A percentile compares a stretch with the other conserved stretches of the same genome.
These are phyloP conservation scores for Cheirogaleus medius DNA, from an alignment of 2,113 vertebrate species.

Conservation along the genomic window DNA sequence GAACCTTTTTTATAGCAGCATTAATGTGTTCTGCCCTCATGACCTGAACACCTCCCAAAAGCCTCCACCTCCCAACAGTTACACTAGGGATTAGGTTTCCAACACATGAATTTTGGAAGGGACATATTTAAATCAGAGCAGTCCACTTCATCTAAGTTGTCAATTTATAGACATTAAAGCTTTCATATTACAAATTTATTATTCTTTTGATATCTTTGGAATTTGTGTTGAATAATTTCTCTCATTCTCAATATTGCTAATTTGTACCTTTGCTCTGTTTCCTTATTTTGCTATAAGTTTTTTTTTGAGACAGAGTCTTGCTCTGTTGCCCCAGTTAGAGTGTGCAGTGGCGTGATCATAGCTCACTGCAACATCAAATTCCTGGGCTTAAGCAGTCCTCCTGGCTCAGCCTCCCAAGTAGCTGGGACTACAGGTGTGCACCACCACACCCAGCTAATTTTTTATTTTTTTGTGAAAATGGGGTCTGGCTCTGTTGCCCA, in stretches of 20 bases:
- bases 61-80: background rate
- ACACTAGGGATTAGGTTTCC: background rate
- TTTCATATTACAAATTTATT: background rate
- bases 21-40: background rate
- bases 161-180: background rate
- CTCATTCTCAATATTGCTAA: background rate
- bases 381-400: too few relatives aligned
- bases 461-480: too few relatives aligned
- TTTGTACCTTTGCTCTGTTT: background rate
- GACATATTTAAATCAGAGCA: background rate
- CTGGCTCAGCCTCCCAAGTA: too few relatives aligned
- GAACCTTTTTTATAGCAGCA: background rate
- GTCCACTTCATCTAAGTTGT: background rate
- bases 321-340: too few relatives aligned
- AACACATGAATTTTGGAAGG: background rate
- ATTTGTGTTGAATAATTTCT: background rate
- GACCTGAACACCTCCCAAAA: background rate
- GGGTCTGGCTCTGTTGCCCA: too few relatives aligned
- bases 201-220: background rate
- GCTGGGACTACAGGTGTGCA: too few relatives aligned
- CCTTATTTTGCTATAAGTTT: too few relatives aligned
- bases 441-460: too few relatives aligned
- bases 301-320: too few relatives aligned
- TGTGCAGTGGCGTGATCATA: too few relatives aligned
- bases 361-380: too few relatives aligned